Conservation (phyloP, 2,888 invertebrate genomes). For the Arctia plantaginis region DNA sequence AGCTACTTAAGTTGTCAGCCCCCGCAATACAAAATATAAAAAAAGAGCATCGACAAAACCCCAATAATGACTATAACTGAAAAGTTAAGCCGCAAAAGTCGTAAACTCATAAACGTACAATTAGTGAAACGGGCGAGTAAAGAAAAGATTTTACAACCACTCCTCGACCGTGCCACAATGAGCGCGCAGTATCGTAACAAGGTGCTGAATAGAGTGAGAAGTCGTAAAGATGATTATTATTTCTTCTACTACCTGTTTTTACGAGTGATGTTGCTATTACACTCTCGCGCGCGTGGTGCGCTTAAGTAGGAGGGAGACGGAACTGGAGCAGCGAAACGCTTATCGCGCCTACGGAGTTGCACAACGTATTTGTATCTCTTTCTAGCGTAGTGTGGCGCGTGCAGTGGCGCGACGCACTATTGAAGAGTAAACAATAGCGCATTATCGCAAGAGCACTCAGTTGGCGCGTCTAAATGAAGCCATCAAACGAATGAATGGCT, state of each 20-base stretch:
- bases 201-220: conserved; percentile 88
- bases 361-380: conserved; percentile 70
- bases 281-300: conserved; percentile 59
- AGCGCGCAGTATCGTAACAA: conserved; percentile 86
- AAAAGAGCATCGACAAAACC: conserved; percentile 73
- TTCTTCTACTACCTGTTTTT: conserved; percentile 88
- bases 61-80: conserved; percentile 77
- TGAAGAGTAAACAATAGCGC: conserved; percentile 86
- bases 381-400: conserved; percentile 80
- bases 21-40: conserved; percentile 54
- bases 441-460: conserved; percentile 84
- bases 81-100: conserved; percentile 83
- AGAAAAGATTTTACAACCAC: conserved; percentile 87
- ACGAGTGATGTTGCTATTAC: conserved; percentile 77
- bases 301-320: conserved; percentile 71
- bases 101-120: conserved; percentile 87
- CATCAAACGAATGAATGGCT: conserved; percentile 86
- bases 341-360: conserved; percentile 64
- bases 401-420: conserved; percentile 83
- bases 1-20: conserved; percentile 39
- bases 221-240: conserved; percentile 88
- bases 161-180: conserved; percentile 84
- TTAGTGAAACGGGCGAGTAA: conserved; percentile 86
- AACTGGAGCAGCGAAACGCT: conserved; percentile 67
- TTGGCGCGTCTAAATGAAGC: conserved; percentile 85